Percentiles rank a stretch among this genome's conserved stretches.
phyloP scores from a whole-genome alignment of 92 coral and sea anemone genomes.

The Siderastrea radians region DNA sequence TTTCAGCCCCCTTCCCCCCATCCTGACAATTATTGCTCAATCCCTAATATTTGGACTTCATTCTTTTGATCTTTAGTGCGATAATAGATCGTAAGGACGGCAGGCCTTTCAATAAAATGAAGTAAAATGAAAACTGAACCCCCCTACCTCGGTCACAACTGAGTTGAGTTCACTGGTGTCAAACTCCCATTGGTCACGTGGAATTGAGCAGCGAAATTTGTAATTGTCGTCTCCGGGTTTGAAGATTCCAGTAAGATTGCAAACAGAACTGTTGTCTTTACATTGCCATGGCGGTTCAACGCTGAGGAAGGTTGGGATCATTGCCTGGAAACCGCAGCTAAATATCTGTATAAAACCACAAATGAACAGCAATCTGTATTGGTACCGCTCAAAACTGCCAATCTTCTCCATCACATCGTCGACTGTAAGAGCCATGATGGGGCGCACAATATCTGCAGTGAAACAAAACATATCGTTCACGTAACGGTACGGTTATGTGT shows the following conservation, averaged over 20 bases:
- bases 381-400: slow-evolving; percentile 82
- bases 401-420: slow-evolving; percentile 77
- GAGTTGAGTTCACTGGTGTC: slow-evolving; percentile 67
- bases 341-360: slow-evolving; percentile 61
- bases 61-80: no score
- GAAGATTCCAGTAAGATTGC: slow-evolving; percentile 69
- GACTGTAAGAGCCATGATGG: slow-evolving; percentile 44
- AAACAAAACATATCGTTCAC: no score
- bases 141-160: slow-evolving; percentile 70
- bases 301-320: slow-evolving; percentile 70
- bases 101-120: no score
- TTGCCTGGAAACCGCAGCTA: slow-evolving; percentile 66
- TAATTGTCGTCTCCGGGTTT: slow-evolving; percentile 60
- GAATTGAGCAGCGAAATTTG: slow-evolving; percentile 63
- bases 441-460: neutral
- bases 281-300: slow-evolving; percentile 86
- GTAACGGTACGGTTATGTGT: no score
- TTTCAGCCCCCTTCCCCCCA: no score
- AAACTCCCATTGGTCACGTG: slow-evolving; percentile 76
- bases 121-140: no score
- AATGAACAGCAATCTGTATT: slow-evolving; percentile 56
- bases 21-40: no score
- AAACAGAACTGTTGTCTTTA: slow-evolving; percentile 57
- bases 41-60: no score
- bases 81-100: no score